phyloP scores from a whole-genome alignment of 1,140 invertebrate species.

The Tetramorium simillimum region DNA sequence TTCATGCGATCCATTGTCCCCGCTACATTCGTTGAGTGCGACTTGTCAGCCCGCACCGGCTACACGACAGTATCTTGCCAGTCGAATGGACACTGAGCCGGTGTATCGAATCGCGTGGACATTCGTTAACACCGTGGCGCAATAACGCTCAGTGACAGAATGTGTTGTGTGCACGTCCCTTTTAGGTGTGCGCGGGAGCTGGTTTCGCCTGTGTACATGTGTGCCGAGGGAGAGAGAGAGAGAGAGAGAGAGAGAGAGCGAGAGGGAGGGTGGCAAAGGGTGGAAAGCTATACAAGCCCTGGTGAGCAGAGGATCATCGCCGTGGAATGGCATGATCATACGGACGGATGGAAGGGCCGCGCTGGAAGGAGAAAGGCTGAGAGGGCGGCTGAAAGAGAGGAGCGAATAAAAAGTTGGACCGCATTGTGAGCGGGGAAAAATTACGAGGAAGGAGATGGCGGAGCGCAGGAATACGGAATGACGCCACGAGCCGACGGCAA shows the following conservation, averaged over 20 bases:
- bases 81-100: conserved; percentile 47
- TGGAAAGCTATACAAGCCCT: conserved; percentile 69
- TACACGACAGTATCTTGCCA: conserved; percentile 42
- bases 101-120: conserved; percentile 61
- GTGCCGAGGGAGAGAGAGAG: conserved; percentile 3
- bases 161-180: conserved; percentile 32
- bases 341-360: conserved; percentile 67
- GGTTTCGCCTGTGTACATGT: conserved; percentile 49
- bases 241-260: too few relatives aligned
- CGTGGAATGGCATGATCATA: conserved; percentile 79
- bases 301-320: conserved; percentile 77
- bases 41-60: conserved; percentile 35
- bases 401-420: conserved; percentile 63
- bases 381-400: conserved; percentile 54
- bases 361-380: conserved; percentile 54
- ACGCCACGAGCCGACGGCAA: conserved; percentile 69
- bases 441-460: conserved; percentile 22
- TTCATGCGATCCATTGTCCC: conserved; percentile 31
- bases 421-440: conserved; percentile 55
- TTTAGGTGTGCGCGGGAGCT: conserved; percentile 36
- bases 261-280: conserved; percentile 55
- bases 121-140: conserved; percentile 50
- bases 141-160: conserved; percentile 34
- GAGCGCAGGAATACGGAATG: conserved; percentile 45
- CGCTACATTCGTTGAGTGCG: conserved; percentile 10